Evolutionary conservation across 2,888 invertebrate species (phyloP), one percentile per base, ranked within the genome.

Genomic region (Platycheirus rosarum): DNA sequence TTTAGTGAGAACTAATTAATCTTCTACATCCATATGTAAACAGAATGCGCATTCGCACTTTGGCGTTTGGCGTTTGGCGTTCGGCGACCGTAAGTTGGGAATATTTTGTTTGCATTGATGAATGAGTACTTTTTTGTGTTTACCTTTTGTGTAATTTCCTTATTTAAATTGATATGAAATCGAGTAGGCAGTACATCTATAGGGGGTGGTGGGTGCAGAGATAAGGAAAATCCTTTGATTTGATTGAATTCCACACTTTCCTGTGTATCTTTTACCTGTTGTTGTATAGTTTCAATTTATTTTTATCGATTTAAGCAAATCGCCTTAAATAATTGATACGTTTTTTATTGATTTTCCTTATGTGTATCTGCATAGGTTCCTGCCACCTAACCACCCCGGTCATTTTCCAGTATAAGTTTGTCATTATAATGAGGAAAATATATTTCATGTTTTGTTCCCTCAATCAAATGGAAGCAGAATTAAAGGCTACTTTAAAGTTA

Each of bases 101-200:
- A 63, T 63, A 40, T 44, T 51, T 69, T 35, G 57, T 57, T 57
- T 57, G 57, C 57, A 40, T 57, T 57, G 8, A 57, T 57, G 40
- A 57, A 57, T 57, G 40, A 40, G 29, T 40, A 57, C 5, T 18
- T 16, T 60, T 2, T 2, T 32, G 16, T 32, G 40, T 60, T 37
- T 51, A 26, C 35, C 29, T n/a, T 44, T 60, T 14, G 42, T 35
- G 44, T 68, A 42, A 16, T 66, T 74, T 29, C 29, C 23, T 16
- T 7, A 20, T 42, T 60, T n/a, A 16, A 9, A 3, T 16, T 16
- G 5, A 29, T 29, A 18, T 44, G 44, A 60, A 60, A 13, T 35
- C 9, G 0, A 14, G 26, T 18, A 5, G n/a, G 26, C 23, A 42
- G 40, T 23, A 9, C 32, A 35, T 7, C 14, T 32, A 7, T 23